Conservation (phyloP, 2,888 invertebrate species). For the Netelia inedita region DNA sequence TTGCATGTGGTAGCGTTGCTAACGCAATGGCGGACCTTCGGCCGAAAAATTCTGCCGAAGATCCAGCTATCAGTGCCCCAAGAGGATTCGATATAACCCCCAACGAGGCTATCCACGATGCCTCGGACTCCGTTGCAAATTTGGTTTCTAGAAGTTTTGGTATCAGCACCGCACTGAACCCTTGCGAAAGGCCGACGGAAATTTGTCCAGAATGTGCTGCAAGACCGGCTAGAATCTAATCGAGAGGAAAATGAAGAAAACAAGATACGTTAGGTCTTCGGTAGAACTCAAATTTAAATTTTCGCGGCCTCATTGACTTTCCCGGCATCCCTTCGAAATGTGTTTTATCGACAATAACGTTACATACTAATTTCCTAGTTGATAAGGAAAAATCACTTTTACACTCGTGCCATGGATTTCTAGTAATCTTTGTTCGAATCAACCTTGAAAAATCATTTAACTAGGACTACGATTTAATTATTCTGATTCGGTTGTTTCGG, state of each 20-base stretch:
- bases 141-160: conserved; percentile 88
- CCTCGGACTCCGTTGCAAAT: conserved; percentile 87
- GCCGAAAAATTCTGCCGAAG: conserved; percentile 89
- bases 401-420: too few species aligned
- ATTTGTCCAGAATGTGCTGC: conserved; percentile 92
- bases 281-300: background rate
- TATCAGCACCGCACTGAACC: conserved; percentile 91
- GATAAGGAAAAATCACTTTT: too few species aligned
- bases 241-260: conserved; percentile 35
- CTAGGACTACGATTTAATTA: too few species aligned
- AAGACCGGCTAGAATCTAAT: conserved; percentile 89
- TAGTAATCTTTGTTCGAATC: too few species aligned
- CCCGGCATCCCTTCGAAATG: too few species aligned
- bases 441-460: too few species aligned
- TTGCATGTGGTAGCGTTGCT: conserved; percentile 89
- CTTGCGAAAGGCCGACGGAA: conserved; percentile 91
- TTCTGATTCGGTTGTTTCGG: too few species aligned
- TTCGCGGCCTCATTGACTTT: background rate
- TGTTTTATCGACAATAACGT: too few species aligned
- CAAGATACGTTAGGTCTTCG: background rate
- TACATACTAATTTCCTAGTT: too few species aligned
- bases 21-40: conserved; percentile 88
- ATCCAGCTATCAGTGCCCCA: conserved; percentile 89
- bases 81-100: conserved; percentile 91
- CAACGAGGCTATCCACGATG: conserved; percentile 91